These are phyloP conservation scores for Centropyge bicolor DNA, from an alignment of 2,797 vertebrate species.

Conservation along the genomic window DNA sequence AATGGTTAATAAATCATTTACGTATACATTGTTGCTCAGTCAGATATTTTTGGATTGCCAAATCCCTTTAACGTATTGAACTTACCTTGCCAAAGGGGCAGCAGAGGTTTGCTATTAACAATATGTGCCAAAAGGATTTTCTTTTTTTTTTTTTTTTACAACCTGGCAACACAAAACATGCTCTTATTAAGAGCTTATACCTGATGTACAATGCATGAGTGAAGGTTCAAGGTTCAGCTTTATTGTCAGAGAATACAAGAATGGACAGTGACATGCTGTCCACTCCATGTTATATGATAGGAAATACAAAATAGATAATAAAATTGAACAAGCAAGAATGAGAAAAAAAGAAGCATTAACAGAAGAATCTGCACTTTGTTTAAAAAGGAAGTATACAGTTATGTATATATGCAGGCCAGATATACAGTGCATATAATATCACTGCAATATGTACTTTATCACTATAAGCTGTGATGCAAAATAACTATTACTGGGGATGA, in stretches of 20 bases:
- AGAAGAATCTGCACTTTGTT: background rate
- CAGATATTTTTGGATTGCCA: background rate
- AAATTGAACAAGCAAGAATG: background rate
- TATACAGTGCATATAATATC: background rate
- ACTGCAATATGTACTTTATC: background rate
- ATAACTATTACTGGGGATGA: background rate
- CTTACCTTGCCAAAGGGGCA: background rate
- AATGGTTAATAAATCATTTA: background rate
- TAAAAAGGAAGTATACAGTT: background rate
- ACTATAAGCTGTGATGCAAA: background rate
- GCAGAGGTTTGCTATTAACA: background rate
- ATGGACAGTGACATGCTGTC: background rate
- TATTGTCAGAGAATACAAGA: background rate
- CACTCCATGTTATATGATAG: background rate
- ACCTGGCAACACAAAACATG: background rate
- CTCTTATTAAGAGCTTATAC: background rate
- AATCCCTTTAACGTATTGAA: background rate
- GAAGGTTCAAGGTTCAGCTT: slow-evolving; percentile 4
- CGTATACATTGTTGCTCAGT: slow-evolving; percentile 8
- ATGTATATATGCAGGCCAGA: background rate
- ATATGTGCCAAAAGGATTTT: background rate
- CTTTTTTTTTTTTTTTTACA: background rate
- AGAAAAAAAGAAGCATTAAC: background rate
- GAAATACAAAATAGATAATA: background rate
- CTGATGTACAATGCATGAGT: background rate